Conservation (phyloP, 2,888 invertebrate species). For the Ophion slaviceki region DNA sequence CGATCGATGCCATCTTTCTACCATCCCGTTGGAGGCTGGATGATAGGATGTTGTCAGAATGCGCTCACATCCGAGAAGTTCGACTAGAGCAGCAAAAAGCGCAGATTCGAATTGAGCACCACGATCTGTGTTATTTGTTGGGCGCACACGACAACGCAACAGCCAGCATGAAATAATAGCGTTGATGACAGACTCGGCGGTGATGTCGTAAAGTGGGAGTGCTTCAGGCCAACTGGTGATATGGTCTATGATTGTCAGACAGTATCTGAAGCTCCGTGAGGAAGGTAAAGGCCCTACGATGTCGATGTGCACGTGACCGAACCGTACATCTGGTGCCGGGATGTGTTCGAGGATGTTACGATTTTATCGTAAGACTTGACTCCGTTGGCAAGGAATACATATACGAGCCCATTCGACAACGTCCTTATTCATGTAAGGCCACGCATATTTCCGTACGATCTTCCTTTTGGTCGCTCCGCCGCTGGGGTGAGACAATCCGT, state of each 20-base stretch:
- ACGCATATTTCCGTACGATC: slow-evolving; percentile 67
- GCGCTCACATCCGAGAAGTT: too few species aligned
- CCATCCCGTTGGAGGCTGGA: too few species aligned
- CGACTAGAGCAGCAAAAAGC: too few species aligned
- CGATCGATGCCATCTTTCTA: too few species aligned
- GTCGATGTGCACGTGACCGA: slow-evolving; percentile 77
- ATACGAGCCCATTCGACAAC: slow-evolving; percentile 70
- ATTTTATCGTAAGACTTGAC: slow-evolving; percentile 61
- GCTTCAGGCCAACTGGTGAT: slow-evolving; percentile 72
- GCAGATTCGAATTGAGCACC: too few species aligned
- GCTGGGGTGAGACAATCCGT: slow-evolving; percentile 65
- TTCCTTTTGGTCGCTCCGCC: slow-evolving; percentile 41
- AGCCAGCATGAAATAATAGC: too few species aligned
- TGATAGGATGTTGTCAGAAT: too few species aligned
- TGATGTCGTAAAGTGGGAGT: slow-evolving; percentile 62
- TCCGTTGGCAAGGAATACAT: slow-evolving; percentile 74
- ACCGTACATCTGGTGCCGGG: slow-evolving; percentile 60
- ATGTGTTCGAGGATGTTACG: too few species aligned
- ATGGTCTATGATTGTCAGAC: slow-evolving; percentile 71
- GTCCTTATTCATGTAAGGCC: slow-evolving; percentile 71
- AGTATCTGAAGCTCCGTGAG: slow-evolving; percentile 73
- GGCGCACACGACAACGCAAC: too few species aligned
- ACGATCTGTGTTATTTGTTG: too few species aligned
- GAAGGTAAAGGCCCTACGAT: slow-evolving; percentile 74
- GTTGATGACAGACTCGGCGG: slow-evolving; percentile 41